Conservation (phyloP, 2,888 invertebrate species). For the Drepana falcataria region DNA sequence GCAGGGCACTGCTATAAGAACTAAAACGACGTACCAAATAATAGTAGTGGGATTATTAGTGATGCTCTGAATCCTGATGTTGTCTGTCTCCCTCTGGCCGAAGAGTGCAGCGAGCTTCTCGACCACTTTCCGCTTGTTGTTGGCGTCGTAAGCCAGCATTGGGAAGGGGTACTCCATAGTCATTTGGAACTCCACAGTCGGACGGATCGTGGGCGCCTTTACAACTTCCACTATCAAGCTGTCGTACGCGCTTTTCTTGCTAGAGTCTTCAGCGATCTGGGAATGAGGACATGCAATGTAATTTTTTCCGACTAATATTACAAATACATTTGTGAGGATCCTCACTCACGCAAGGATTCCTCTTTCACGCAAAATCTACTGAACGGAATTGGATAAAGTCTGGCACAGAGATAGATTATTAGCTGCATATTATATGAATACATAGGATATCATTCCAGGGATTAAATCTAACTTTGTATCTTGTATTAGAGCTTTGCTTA, state of each 20-base stretch:
- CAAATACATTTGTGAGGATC: too few relatives aligned
- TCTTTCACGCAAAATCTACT: too few relatives aligned
- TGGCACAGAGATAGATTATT: too few relatives aligned
- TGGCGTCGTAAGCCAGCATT: slow-evolving; percentile 83
- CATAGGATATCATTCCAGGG: too few relatives aligned
- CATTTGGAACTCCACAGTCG: slow-evolving; percentile 89
- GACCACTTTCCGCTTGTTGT: slow-evolving; percentile 87
- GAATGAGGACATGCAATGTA: too few relatives aligned
- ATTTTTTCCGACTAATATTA: too few relatives aligned
- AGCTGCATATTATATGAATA: too few relatives aligned
- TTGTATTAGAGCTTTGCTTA: too few relatives aligned
- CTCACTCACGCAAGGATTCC: too few relatives aligned
- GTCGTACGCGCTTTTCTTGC: slow-evolving; percentile 87
- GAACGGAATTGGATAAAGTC: too few relatives aligned
- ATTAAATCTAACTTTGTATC: too few relatives aligned
- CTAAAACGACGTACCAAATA: slow-evolving; percentile 75
- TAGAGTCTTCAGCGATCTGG: slow-evolving; percentile 86
- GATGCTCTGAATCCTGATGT: slow-evolving; percentile 86
- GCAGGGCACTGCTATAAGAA: background rate
- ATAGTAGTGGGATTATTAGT: slow-evolving; percentile 83
- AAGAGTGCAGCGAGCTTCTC: slow-evolving; percentile 88
- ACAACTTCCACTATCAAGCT: slow-evolving; percentile 87
- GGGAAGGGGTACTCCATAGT: slow-evolving; percentile 84
- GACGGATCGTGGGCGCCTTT: slow-evolving; percentile 80
- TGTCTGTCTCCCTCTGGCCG: slow-evolving; percentile 84